Evolutionary conservation across 2,797 vertebrate species (phyloP).

Genomic region (Psittacula echo): DNA sequence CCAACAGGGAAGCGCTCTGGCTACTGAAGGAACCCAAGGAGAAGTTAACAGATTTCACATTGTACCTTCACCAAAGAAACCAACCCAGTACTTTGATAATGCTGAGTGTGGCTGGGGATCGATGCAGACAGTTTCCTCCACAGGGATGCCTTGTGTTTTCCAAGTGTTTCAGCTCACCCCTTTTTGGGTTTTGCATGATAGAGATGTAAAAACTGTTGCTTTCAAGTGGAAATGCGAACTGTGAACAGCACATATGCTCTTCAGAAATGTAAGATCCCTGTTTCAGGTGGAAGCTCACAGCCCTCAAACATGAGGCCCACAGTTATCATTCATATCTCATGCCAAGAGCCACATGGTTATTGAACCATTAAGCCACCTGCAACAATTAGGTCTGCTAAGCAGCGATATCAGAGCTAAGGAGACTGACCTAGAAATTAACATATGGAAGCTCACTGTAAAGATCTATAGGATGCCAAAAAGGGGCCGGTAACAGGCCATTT

Average conservation of each 20-base stretch:
- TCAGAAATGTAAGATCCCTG: background rate
- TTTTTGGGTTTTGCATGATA: too few relatives aligned
- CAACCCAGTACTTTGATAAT: background rate
- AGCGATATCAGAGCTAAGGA: background rate
- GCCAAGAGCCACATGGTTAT: background rate
- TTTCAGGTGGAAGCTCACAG: background rate
- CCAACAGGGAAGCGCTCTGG: background rate
- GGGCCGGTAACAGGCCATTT: background rate
- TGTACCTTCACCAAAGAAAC: background rate
- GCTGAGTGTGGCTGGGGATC: background rate
- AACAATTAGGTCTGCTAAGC: background rate
- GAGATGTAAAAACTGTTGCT: background rate
- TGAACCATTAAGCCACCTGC: background rate
- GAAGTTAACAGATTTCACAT: background rate
- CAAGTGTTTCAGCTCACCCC: background rate
- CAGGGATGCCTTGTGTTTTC: background rate
- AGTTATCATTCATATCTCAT: background rate
- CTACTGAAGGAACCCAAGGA: background rate
- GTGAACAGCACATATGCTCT: rapidly evolving
- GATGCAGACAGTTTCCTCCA: background rate
- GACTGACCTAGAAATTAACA: background rate
- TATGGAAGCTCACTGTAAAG: background rate
- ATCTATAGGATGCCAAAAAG: background rate
- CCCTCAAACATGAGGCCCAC: background rate
- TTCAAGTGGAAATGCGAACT: background rate